Conservation (phyloP, 2,888 invertebrate species). For the Tenodera sinensis region DNA sequence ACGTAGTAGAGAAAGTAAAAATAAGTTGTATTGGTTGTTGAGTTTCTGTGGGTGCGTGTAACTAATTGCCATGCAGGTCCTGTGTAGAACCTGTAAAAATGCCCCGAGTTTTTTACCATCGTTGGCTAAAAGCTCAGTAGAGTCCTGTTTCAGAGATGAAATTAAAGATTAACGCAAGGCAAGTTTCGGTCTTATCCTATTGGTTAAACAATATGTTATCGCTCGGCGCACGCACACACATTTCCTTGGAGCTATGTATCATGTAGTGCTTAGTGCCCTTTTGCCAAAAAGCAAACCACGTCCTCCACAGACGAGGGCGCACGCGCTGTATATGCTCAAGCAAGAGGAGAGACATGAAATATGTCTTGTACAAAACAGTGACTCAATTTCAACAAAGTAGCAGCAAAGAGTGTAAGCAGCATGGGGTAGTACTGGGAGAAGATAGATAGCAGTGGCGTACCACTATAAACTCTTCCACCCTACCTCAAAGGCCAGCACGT, state of each 20-base stretch:
- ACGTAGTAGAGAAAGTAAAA: too few species aligned
- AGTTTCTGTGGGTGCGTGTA: too few species aligned
- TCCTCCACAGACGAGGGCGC: background rate
- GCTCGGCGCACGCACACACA: background rate
- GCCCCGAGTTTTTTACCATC: too few species aligned
- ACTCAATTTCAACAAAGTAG: conserved; percentile 13
- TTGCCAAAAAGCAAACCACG: background rate
- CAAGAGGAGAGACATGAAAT: conserved; percentile 5
- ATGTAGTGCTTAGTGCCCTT: background rate
- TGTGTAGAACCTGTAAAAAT: too few species aligned
- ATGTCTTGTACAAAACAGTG: conserved; percentile 13
- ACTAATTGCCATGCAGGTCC: too few species aligned
- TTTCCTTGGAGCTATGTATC: background rate
- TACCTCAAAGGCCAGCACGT: too few species aligned
- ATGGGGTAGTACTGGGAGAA: background rate
- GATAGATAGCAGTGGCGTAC: background rate
- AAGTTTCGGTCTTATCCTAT: background rate
- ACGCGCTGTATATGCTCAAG: background rate
- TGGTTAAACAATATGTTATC: background rate
- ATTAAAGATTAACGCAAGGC: too few species aligned
- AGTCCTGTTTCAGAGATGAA: too few species aligned
- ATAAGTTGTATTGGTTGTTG: too few species aligned
- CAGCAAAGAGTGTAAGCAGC: conserved; percentile 5
- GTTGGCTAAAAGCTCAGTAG: too few species aligned
- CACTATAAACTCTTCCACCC: too few species aligned